Base-by-base conservation (phyloP, 2,113 vertebrate species). In the Propithecus coquereli region DNA sequence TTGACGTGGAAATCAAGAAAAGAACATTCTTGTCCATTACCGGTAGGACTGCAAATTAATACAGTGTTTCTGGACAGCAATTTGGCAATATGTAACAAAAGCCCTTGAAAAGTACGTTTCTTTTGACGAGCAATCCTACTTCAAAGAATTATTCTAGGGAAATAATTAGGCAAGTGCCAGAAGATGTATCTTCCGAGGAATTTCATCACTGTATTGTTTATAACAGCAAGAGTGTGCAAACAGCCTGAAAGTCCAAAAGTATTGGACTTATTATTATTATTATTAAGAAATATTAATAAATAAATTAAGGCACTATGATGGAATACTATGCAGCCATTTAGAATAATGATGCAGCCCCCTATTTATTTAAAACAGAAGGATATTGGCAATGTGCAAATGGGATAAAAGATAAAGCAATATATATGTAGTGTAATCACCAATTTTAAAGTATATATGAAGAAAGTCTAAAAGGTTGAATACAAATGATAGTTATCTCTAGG, bases 121-220 rank as follows among this genome's bases (percentile, higher is more conserved):
- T 93, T 96, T 79, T 87, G 63, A 95, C 30, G 5, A 94, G 94
- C 74, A 77, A 93, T 90, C 83, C 73, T 70, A 95, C 92, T 97
- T 95, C 74, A 57, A 97, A 97, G 87, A 97, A 96, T 93, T 97
- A 92, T 97, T 96, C 91, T 93, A 88, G 92, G 94, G 86, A 96
- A 95, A 93, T 97, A 97, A 97, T 97, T 97, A 97, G 77, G 83
- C 94, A 93, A 96, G 86, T 94, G 93, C 89, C 70, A 84, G 93
- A 93, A 94, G 94, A 95, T 83, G 30, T 68, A 84, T 94, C 94
- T 95, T 91, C 84, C 50, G 50, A 54, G 47, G 76, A 87, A 25
- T 94, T 96, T 89, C 47, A 91, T 76, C 63, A 25, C 76, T 13
- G 14, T 25, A 68, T 85, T 81, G 63, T 96, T 94, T 84, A 77